Percentiles rank a stretch among this genome's conserved stretches.
Conservation (phyloP, 2,888 invertebrate genomes). For the Cataglyphis livida region DNA sequence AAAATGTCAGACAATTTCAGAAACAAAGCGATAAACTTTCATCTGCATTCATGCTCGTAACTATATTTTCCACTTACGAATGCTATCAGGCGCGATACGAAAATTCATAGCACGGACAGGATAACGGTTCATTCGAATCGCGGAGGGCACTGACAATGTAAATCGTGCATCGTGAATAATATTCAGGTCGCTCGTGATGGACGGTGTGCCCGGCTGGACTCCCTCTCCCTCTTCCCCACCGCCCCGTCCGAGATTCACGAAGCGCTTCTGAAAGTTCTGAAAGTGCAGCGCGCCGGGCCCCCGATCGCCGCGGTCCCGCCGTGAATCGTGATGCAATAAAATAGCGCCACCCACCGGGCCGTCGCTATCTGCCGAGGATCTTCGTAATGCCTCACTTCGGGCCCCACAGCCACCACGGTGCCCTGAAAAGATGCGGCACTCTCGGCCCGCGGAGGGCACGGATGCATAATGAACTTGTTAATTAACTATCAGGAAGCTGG, state of each 20-base stretch:
- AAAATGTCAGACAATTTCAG: neutral
- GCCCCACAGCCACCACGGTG: conserved; percentile 70
- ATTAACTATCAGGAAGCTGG: conserved; percentile 85
- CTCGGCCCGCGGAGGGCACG: conserved; percentile 77
- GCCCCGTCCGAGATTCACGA: conserved; percentile 68
- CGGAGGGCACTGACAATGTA: conserved; percentile 34
- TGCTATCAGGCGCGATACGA: conserved; percentile 11
- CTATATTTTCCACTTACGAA: neutral
- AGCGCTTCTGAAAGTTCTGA: conserved; percentile 68
- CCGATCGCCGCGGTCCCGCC: conserved; percentile 67
- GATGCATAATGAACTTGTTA: conserved; percentile 86
- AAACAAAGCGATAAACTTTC: neutral
- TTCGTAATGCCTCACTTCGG: conserved; percentile 85
- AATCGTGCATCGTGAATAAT: conserved; percentile 53
- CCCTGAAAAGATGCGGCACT: conserved; percentile 71
- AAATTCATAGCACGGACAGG: neutral
- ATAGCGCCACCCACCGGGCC: conserved; percentile 85
- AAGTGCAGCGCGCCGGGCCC: conserved; percentile 61
- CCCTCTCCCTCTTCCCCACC: neutral
- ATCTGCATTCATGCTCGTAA: neutral
- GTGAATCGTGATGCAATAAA: conserved; percentile 85
- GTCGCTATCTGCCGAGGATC: conserved; percentile 83
- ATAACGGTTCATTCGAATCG: conserved; percentile 33
- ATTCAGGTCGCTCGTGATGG: conserved; percentile 52
- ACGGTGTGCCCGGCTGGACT: conserved; percentile 20